Percentiles rank a stretch among this genome's conserved stretches.
Conservation (phyloP, 2,113 vertebrate genomes). For the Strix aluco region DNA sequence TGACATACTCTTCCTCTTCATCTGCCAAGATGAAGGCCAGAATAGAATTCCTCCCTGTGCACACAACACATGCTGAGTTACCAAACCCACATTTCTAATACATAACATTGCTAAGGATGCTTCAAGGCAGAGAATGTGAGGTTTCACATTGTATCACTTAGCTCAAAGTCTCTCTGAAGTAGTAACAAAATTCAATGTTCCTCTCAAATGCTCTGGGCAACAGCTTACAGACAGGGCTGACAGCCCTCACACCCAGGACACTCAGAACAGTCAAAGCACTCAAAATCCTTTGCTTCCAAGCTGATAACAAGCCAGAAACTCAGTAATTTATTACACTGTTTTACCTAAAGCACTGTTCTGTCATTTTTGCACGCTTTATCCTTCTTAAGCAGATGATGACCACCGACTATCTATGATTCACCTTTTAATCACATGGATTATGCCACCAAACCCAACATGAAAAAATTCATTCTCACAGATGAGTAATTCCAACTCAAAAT, state of each 20-base stretch:
- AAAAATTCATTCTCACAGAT: background rate
- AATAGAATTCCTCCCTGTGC: background rate
- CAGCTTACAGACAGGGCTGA: background rate
- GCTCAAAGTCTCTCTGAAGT: background rate
- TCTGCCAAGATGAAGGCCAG: background rate
- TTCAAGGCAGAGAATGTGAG: background rate
- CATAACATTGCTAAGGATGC: background rate
- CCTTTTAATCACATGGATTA: background rate
- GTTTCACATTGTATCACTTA: background rate
- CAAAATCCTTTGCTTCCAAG: background rate
- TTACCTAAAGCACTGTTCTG: background rate
- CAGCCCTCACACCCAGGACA: background rate
- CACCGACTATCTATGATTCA: fast-evolving
- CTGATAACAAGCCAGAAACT: background rate
- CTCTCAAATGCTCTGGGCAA: background rate
- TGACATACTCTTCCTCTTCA: background rate
- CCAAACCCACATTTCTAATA: background rate
- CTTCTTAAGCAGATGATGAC: background rate
- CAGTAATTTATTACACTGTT: background rate
- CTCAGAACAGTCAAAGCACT: background rate
- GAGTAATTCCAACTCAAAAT: background rate
- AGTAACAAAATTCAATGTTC: background rate
- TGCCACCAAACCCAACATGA: background rate
- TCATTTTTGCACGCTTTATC: background rate
- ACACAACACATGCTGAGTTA: background rate